phyloP scores from a whole-genome alignment of 2,797 vertebrate species.

The Mionectes olivaceus region DNA sequence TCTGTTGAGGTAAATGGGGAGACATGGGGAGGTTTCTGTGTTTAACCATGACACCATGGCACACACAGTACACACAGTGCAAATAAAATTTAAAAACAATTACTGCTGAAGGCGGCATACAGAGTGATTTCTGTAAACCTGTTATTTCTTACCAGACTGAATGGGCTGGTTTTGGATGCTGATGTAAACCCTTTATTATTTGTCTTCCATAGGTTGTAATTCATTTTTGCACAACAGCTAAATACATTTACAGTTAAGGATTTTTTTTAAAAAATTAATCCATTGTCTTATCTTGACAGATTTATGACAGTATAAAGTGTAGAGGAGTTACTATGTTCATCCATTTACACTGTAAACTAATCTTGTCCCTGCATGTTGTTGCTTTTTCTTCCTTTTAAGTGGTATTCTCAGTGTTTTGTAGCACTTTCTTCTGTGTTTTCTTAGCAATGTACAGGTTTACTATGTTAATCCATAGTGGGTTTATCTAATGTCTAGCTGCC shows the following conservation, averaged over 20 bases:
- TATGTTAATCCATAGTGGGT: constrained; percentile 37
- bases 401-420: neutral
- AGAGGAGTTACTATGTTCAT: constrained; percentile 59
- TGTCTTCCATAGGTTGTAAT: constrained; percentile 23
- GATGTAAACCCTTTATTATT: constrained; percentile 53
- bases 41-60: constrained; percentile 51
- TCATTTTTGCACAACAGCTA: constrained; percentile 58
- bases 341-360: constrained; percentile 47
- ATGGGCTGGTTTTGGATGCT: constrained; percentile 13
- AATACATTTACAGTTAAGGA: constrained; percentile 48
- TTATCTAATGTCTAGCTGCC: constrained; percentile 34
- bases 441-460: constrained; percentile 23
- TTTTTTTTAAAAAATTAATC: neutral
- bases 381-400: constrained; percentile 54
- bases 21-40: constrained; percentile 33
- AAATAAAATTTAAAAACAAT: constrained; percentile 69
- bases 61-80: neutral
- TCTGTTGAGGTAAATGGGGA: constrained; percentile 55
- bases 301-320: constrained; percentile 27
- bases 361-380: constrained; percentile 65
- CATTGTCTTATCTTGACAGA: constrained; percentile 63
- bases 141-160: constrained; percentile 61
- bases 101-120: neutral
- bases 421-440: constrained; percentile 57
- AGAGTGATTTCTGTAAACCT: constrained; percentile 46